Conservation (phyloP, 1,140 invertebrate genomes). For the Apis cerana region DNA sequence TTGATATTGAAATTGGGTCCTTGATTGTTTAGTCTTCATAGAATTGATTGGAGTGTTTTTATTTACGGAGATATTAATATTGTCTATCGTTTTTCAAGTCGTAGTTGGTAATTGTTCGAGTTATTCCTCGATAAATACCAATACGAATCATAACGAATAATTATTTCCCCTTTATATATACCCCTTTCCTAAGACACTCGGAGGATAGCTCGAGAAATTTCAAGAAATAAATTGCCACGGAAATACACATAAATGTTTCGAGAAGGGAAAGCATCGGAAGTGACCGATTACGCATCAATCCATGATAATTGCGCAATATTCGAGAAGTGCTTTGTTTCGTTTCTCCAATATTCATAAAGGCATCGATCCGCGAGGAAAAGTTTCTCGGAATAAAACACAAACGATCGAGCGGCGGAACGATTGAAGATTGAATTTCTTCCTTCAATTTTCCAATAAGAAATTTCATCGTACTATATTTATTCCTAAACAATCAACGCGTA, state of each 20-base stretch:
- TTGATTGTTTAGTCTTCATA: too few species aligned
- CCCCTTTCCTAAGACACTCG: background rate
- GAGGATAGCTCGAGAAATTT: background rate
- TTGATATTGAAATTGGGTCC: too few species aligned
- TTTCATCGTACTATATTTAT: background rate
- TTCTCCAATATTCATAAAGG: constrained; percentile 26
- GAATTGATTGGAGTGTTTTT: too few species aligned
- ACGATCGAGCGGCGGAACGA: background rate
- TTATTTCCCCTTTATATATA: background rate
- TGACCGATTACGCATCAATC: constrained; percentile 34
- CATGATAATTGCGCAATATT: constrained; percentile 21
- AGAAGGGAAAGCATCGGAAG: constrained; percentile 8
- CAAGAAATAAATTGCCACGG: background rate
- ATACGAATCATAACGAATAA: background rate
- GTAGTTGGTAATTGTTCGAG: background rate
- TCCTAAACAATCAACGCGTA: background rate
- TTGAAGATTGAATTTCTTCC: constrained; percentile 14
- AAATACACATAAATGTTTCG: background rate
- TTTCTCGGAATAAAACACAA: background rate
- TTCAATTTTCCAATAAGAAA: too few species aligned
- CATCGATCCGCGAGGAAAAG: background rate
- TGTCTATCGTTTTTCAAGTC: background rate
- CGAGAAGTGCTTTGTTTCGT: background rate
- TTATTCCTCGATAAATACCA: background rate
- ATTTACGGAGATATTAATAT: too few species aligned